Conservation (phyloP, 2,888 invertebrate genomes). For the Melanophora roralis region DNA sequence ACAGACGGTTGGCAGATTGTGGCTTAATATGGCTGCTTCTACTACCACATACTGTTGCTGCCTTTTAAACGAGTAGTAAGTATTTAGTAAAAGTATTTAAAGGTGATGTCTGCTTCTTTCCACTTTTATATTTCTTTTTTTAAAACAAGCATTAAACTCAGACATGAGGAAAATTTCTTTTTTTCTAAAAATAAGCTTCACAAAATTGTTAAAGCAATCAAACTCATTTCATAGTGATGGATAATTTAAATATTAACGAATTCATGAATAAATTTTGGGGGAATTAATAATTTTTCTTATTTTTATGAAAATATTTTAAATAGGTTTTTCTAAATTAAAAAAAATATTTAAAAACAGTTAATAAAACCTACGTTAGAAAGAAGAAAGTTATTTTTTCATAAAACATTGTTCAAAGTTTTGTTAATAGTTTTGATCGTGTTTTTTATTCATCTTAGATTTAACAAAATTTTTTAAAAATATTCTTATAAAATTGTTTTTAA, state of each 20-base stretch:
- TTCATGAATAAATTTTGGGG: constrained; percentile 21
- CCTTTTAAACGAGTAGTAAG: neutral
- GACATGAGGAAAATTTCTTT: constrained; percentile 40
- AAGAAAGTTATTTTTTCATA: no score
- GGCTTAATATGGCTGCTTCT: constrained; percentile 29
- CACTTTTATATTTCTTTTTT: neutral
- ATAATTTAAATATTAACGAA: constrained; percentile 54
- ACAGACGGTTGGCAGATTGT: constrained; percentile 57
- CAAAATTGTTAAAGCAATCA: constrained; percentile 6
- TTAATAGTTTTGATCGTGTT: no score
- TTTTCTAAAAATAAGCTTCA: neutral
- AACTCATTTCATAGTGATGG: constrained; percentile 15
- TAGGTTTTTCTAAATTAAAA: neutral
- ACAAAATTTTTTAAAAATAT: no score
- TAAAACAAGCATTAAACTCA: neutral
- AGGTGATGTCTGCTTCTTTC: neutral
- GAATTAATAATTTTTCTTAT: neutral
- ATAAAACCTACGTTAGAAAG: no score
- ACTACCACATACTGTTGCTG: neutral
- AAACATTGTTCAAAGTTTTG: no score
- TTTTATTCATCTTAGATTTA: no score
- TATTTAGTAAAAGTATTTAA: neutral
- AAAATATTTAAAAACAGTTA: no score
- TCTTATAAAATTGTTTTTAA: no score
- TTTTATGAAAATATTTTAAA: neutral